phyloP scores from a whole-genome alignment of 2,113 vertebrate genomes.

The Bungarus multicinctus region DNA sequence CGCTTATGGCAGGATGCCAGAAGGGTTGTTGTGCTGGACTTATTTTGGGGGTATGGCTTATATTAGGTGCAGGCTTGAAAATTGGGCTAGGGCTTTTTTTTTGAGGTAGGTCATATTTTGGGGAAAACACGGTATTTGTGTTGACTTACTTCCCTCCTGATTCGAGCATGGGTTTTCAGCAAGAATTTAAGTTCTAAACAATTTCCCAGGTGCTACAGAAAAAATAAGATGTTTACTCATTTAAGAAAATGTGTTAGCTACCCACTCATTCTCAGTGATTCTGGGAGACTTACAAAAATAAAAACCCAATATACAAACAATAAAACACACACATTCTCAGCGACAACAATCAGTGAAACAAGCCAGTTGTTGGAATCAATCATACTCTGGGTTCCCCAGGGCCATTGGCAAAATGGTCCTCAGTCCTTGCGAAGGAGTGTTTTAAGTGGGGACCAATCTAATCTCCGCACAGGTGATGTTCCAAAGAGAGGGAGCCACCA shows the following conservation, averaged over 20 bases:
- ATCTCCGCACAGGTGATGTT: too few relatives aligned
- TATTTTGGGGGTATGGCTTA: too few relatives aligned
- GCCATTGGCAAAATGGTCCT: neutral
- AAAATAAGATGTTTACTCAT: neutral
- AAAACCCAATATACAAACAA: neutral
- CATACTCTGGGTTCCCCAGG: neutral
- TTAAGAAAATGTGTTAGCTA: neutral
- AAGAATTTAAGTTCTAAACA: neutral
- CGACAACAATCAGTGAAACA: neutral
- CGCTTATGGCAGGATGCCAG: too few relatives aligned
- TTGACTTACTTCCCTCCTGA: neutral
- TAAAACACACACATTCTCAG: neutral
- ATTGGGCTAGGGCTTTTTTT: too few relatives aligned
- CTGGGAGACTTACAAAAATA: neutral
- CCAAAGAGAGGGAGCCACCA: too few relatives aligned
- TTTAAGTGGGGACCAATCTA: too few relatives aligned
- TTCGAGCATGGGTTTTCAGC: neutral
- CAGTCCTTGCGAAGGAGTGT: too few relatives aligned
- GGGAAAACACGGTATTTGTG: too few relatives aligned
- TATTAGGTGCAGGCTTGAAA: too few relatives aligned
- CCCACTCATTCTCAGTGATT: neutral
- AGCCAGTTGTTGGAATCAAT: neutral
- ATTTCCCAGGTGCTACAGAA: neutral
- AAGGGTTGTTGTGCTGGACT: too few relatives aligned
- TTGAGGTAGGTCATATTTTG: too few relatives aligned